Conservation (phyloP, 2,888 invertebrate genomes). For the Neelides folsomi region DNA sequence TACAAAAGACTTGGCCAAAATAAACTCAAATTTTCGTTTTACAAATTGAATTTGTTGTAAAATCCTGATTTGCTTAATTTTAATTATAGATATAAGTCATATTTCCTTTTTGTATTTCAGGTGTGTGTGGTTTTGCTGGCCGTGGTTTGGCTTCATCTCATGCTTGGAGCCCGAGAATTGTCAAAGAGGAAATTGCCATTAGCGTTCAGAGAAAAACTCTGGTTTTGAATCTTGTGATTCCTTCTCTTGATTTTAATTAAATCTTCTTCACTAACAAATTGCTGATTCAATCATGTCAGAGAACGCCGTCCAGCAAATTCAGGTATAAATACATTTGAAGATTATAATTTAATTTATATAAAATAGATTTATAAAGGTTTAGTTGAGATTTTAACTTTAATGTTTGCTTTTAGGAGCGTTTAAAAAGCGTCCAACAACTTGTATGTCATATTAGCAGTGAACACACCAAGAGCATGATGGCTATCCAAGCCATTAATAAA, state of each 20-base stretch:
- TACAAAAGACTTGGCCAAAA: neutral
- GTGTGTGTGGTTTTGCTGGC: slow-evolving; percentile 19
- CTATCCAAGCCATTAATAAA: slow-evolving; percentile 61
- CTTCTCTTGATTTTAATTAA: neutral
- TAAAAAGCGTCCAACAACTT: slow-evolving; percentile 59
- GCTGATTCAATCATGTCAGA: slow-evolving; percentile 13
- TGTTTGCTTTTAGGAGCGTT: slow-evolving; percentile 49
- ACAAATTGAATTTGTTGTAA: neutral
- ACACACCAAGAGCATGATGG: slow-evolving; percentile 63
- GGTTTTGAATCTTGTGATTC: slow-evolving; percentile 2
- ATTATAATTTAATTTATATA: neutral
- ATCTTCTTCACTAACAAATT: neutral
- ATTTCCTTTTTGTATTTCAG: slow-evolving; percentile 16
- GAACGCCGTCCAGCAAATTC: slow-evolving; percentile 26
- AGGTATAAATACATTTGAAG: slow-evolving; percentile 13
- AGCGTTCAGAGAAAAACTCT: neutral
- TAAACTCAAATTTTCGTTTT: neutral
- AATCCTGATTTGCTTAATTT: too few relatives aligned
- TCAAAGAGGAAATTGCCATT: slow-evolving; percentile 7
- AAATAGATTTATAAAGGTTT: neutral
- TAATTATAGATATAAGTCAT: too few relatives aligned
- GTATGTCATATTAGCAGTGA: slow-evolving; percentile 72
- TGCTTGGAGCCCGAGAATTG: slow-evolving; percentile 21
- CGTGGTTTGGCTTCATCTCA: slow-evolving; percentile 22
- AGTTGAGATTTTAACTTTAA: neutral